phyloP scores from a whole-genome alignment of 2,113 vertebrate species.

The Euleptes europaea region DNA sequence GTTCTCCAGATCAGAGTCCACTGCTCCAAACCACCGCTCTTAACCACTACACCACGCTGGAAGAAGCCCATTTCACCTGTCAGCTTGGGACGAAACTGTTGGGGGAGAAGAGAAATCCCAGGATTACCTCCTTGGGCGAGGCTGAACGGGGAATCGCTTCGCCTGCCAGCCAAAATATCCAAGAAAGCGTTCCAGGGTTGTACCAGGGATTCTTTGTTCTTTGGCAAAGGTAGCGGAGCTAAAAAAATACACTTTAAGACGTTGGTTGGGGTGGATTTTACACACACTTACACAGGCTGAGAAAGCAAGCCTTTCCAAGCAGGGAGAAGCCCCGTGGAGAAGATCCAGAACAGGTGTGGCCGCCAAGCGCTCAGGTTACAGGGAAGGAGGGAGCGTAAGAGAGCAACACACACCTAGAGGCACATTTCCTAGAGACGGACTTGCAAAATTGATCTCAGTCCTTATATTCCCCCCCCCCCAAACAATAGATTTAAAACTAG shows the following conservation, averaged over 20 bases:
- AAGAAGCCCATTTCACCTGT: neutral
- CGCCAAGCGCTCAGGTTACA: conserved; percentile 28
- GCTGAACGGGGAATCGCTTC: neutral
- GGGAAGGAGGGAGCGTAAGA: fast-evolving
- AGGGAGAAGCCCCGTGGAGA: neutral
- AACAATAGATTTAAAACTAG: too few species aligned
- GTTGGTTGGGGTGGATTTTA: too few species aligned
- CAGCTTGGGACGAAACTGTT: neutral
- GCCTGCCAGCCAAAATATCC: too few species aligned
- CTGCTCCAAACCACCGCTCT: too few species aligned
- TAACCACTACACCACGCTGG: too few species aligned
- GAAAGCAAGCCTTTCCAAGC: neutral
- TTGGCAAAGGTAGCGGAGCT: neutral
- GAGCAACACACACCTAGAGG: neutral
- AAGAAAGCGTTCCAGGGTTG: neutral
- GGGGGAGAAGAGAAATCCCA: neutral
- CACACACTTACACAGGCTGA: too few species aligned
- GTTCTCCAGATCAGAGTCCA: too few species aligned
- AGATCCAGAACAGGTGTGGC: conserved; percentile 21
- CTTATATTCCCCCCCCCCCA: too few species aligned
- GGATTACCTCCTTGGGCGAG: too few species aligned
- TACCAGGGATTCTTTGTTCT: neutral
- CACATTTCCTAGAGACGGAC: too few species aligned
- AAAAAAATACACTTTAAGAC: neutral
- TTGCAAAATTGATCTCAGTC: too few species aligned